phyloP scores from a whole-genome alignment of 2,113 vertebrate species.

The Prunella fulvescens region DNA sequence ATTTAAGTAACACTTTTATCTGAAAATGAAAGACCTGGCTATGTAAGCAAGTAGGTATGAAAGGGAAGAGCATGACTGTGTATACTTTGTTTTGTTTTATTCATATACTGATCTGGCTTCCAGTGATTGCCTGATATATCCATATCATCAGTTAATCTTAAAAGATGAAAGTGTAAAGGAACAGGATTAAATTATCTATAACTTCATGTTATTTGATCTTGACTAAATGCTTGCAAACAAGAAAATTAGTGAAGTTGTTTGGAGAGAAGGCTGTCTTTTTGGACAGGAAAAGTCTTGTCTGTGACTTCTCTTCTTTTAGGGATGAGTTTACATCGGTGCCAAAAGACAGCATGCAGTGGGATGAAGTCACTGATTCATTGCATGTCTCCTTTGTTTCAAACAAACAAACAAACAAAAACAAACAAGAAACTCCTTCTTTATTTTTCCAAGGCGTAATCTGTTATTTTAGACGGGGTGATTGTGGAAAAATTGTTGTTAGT shows the following conservation, averaged over 20 bases:
- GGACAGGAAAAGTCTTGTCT: neutral
- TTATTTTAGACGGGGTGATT: neutral
- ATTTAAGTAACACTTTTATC: neutral
- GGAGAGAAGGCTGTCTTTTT: neutral
- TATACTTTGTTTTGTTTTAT: neutral
- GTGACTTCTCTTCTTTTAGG: neutral
- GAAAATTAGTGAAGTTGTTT: neutral
- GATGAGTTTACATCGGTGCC: neutral
- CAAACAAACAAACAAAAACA: neutral
- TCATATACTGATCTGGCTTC: neutral
- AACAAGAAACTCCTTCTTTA: neutral
- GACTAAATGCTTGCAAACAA: neutral
- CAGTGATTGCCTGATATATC: neutral
- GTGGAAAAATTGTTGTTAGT: neutral
- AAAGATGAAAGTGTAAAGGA: neutral
- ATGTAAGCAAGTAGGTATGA: neutral
- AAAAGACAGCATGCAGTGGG: neutral
- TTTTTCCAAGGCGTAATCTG: neutral
- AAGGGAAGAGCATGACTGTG: neutral
- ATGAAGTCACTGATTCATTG: constrained; percentile 18
- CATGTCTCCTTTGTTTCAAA: neutral
- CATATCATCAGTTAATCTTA: neutral
- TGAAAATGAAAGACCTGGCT: neutral
- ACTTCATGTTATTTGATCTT: neutral
- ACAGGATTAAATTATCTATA: neutral